Base-by-base conservation (phyloP, 2,888 invertebrate species). In the Xestia xanthographa region DNA sequence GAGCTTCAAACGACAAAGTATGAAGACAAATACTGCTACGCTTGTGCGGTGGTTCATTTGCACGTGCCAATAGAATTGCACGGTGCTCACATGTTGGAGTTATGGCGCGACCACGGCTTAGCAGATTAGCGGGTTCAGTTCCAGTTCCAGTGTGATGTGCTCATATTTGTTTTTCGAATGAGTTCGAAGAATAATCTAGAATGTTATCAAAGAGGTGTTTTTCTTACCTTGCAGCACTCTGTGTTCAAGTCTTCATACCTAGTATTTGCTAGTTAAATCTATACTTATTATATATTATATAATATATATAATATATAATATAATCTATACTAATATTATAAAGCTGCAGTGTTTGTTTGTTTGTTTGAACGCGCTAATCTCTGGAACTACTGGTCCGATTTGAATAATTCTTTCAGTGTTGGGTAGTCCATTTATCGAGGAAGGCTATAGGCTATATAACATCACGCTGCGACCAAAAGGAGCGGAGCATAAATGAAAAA, bases 1-100 rank as follows among this genome's bases (percentile, higher is more conserved):
- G 95, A 95, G 93, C 91, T 93, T 93, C 92, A 91, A 92, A 88
- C 92, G 93, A 93, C 94, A 93, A 94, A 95, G 93, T 95, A 94
- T 94, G 93, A 93, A 95, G 93, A 93, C 93, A 94, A 94, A 95
- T 92, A 94, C 56, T 81, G 91, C 88, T 88, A 82, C 90, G 91
- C 88, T 92, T 91, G 92, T 91, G 88, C 90, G 87, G 70, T 67
- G 86, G 93, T 94, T 94, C 93, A 94, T 94, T 94, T 93, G 92
- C 92, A 92, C 92, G 92, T 92, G 89, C 91, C 92, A 91, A 93
- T 93, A 92, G 93, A 92, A 92, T 88, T 87, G 91, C 91, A 90
- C 88, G 89, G 85, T 90, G 91, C 88, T 92, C 91, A 92, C 90
- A 90, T 90, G 90, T 87, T 90, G 78, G 80, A 86, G 80, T 87